These are phyloP conservation scores for Tachina grossa DNA, from an alignment of 2,888 invertebrate species.

Conservation along the genomic window DNA sequence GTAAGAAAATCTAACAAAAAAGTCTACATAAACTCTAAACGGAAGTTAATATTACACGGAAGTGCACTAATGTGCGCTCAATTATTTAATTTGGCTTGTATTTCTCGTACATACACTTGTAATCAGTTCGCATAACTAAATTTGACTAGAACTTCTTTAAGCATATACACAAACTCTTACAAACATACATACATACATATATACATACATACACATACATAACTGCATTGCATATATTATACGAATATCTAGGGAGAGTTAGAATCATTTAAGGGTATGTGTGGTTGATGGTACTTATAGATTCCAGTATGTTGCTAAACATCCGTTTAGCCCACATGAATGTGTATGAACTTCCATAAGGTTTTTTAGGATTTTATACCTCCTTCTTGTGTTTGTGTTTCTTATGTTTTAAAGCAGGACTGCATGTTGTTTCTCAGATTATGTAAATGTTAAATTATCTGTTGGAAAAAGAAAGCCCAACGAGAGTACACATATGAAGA, in stretches of 20 bases:
- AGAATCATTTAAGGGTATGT: neutral
- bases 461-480: neutral
- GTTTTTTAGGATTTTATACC: neutral
- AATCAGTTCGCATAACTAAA: slow-evolving; percentile 45
- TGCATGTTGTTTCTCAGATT: slow-evolving; percentile 18
- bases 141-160: slow-evolving; percentile 6
- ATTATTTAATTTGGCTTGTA: slow-evolving; percentile 69
- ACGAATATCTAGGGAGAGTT: neutral
- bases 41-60: slow-evolving; percentile 71
- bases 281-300: neutral
- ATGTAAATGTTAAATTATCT: slow-evolving; percentile 24
- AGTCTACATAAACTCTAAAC: slow-evolving; percentile 48
- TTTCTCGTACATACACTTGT: slow-evolving; percentile 21
- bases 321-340: slow-evolving; percentile 48
- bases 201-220: neutral
- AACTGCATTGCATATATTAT: neutral
- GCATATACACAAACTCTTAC: neutral
- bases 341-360: neutral
- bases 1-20: slow-evolving; percentile 25
- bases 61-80: slow-evolving; percentile 71
- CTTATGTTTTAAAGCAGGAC: slow-evolving; percentile 3
- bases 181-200: neutral
- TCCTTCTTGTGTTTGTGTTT: neutral
- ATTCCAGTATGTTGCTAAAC: slow-evolving; percentile 26
- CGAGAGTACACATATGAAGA: neutral